Evolutionary conservation across 1,140 invertebrate species (phyloP).

Genomic region (Lordiphosa clarofinis): DNA sequence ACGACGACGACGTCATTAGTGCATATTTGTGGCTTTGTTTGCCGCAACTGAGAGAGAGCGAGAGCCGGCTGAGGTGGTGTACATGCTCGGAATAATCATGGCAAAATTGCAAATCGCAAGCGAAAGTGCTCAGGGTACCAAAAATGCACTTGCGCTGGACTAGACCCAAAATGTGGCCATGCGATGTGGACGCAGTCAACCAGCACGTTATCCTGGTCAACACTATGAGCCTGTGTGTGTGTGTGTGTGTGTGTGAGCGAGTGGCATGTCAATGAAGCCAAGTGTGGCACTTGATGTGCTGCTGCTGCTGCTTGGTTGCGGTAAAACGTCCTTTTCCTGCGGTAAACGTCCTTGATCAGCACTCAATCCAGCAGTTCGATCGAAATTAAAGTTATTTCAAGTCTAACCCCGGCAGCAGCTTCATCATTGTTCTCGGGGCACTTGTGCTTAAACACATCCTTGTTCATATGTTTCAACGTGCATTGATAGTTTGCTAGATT

Average conservation of each 20-base stretch:
- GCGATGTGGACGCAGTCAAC: constrained; percentile 57
- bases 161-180: constrained; percentile 35
- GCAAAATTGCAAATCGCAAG: constrained; percentile 74
- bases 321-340: constrained; percentile 5
- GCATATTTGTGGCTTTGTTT: constrained; percentile 79
- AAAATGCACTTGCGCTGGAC: constrained; percentile 37
- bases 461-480: constrained; percentile 11
- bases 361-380: neutral
- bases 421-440: too few relatives aligned
- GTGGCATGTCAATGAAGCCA: constrained; percentile 10
- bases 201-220: constrained; percentile 48
- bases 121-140: constrained; percentile 62
- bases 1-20: constrained; percentile 71
- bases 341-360: constrained; percentile 13
- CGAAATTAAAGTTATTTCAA: neutral
- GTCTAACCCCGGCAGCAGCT: too few relatives aligned
- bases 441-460: neutral
- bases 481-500: constrained; percentile 51
- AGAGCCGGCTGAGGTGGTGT: constrained; percentile 24
- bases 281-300: constrained; percentile 5
- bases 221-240: constrained; percentile 3
- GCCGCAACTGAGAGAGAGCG: constrained; percentile 52
- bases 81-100: constrained; percentile 77
- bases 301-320: constrained; percentile 4
- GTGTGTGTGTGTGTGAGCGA: constrained; percentile 2